These are phyloP conservation scores for Centropyge bicolor DNA, from an alignment of 2,797 vertebrate species.

Conservation along the genomic window DNA sequence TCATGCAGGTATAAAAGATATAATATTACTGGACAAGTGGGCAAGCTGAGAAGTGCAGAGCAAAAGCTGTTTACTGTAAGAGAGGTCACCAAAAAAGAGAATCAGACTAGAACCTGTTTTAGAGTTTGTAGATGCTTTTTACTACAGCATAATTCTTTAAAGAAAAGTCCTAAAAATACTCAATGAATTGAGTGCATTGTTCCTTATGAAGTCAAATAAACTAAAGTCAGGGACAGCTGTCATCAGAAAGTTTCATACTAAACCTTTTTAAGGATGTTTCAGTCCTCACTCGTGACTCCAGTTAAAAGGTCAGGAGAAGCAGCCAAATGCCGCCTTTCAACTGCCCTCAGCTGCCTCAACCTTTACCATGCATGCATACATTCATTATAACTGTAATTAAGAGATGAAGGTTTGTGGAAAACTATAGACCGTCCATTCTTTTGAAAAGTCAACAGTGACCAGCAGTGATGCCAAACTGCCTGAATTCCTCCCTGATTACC, in stretches of 20 bases:
- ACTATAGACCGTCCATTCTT: constrained; percentile 3
- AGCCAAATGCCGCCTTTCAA: constrained; percentile 15
- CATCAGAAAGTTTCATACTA: neutral
- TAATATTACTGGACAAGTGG: neutral
- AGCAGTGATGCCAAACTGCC: constrained; percentile 33
- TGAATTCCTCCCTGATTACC: constrained; percentile 56
- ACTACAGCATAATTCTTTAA: neutral
- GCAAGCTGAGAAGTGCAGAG: too few species aligned
- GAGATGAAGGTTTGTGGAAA: constrained; percentile 44
- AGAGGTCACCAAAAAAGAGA: neutral
- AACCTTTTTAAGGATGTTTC: neutral
- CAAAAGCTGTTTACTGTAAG: neutral
- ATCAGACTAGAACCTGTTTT: neutral
- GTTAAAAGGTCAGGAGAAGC: constrained; percentile 17
- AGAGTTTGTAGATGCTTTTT: neutral
- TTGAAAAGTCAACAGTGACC: constrained; percentile 32
- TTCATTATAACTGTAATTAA: constrained; percentile 34
- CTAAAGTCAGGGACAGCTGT: neutral
- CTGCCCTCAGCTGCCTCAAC: neutral
- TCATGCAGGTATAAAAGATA: neutral
- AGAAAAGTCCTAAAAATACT: neutral
- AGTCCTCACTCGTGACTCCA: neutral
- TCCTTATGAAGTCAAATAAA: neutral
- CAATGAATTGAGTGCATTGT: neutral
- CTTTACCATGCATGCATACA: constrained; percentile 6